Percentiles rank a stretch among this genome's conserved stretches.
Conservation (phyloP, 2,113 vertebrate genomes). For the Turdus rufiventris region DNA sequence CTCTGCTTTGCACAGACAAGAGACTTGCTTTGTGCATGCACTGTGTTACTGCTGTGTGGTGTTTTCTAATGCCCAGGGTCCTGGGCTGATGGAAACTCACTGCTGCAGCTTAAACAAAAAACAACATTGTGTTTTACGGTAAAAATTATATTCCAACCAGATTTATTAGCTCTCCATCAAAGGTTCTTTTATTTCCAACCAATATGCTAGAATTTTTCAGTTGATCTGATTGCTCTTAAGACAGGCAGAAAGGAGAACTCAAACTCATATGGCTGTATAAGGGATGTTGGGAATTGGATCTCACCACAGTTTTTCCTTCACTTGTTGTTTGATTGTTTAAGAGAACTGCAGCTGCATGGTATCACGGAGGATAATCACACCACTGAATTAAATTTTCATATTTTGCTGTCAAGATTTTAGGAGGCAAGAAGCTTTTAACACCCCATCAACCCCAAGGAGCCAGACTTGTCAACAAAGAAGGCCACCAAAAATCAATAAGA, state of each 20-base stretch:
- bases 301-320: neutral
- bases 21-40: neutral
- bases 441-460: neutral
- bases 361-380: neutral
- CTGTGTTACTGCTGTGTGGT: accelerated
- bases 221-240: neutral
- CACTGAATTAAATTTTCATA: neutral
- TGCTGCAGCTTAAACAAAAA: neutral
- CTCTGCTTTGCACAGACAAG: neutral
- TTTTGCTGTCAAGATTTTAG: neutral
- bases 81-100: neutral
- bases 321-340: neutral
- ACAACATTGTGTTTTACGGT: neutral
- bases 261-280: neutral
- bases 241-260: neutral
- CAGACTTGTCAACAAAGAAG: neutral
- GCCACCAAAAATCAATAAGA: neutral
- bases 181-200: neutral
- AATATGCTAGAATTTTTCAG: neutral
- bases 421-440: neutral
- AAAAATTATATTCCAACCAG: neutral
- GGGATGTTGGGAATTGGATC: neutral
- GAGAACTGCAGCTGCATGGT: neutral
- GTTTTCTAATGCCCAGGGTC: neutral
- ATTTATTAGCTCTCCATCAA: neutral